A percentile compares a stretch with the other conserved stretches of the same genome.
These are phyloP conservation scores for Hippocampus kuda DNA, from an alignment of 2,797 vertebrate species.

Conservation along the genomic window DNA sequence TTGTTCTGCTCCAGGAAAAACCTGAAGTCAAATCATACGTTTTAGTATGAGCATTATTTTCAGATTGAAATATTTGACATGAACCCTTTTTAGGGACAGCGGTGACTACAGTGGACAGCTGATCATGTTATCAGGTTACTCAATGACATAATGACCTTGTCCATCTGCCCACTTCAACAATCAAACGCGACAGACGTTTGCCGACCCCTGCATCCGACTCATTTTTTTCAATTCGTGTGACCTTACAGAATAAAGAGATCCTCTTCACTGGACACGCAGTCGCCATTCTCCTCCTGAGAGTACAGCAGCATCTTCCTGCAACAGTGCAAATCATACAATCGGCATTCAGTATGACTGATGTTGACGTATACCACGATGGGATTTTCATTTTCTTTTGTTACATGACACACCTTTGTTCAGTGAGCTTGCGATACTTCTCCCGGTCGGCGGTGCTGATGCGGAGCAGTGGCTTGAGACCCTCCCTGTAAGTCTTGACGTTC, in stretches of 20 bases:
- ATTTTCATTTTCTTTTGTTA: not conserved
- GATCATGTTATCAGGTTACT: no score
- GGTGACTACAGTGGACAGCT: no score
- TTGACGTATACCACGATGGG: not conserved
- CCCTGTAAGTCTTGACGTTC: conserved; percentile 84
- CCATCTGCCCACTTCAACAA: not conserved
- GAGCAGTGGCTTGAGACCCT: conserved; percentile 81
- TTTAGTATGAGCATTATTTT: no score
- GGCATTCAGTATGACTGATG: not conserved
- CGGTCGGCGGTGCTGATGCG: conserved; percentile 81
- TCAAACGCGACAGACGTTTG: not conserved
- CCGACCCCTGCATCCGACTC: not conserved
- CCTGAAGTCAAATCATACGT: conserved; percentile 45
- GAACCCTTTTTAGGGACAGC: no score
- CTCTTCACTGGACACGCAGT: conserved; percentile 85
- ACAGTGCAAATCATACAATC: conserved; percentile 12
- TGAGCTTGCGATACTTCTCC: conserved; percentile 86
- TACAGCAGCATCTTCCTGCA: conserved; percentile 88
- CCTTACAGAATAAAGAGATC: conserved; percentile 94
- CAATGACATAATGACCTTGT: no score
- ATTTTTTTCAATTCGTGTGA: not conserved
- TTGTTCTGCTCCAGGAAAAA: conserved; percentile 97
- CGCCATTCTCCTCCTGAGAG: conserved; percentile 86
- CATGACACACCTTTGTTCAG: conserved; percentile 74
- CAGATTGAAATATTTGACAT: no score